Base-by-base conservation (phyloP, 35 echinoderm and acorn worm genomes). In the Heliocidaris erythrogramma region DNA sequence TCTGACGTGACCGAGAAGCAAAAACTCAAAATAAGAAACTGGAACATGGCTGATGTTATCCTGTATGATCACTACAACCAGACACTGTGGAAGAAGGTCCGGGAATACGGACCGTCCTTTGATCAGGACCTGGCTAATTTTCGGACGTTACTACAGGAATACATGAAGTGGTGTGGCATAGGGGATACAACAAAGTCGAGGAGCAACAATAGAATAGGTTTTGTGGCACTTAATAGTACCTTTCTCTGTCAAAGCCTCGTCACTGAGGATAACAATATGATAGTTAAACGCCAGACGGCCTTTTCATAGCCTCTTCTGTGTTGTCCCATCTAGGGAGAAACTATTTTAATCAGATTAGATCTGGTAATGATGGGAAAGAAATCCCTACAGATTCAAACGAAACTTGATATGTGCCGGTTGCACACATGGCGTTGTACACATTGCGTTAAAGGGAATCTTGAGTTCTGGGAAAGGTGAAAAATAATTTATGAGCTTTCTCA, bases 51-150 rank as follows among this genome's bases (percentile, higher is more conserved):
- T 11, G 95, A 95, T 52, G 48, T 32, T 1, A 95, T 85, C 30
- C 56, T 95, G 16, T 95, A 95, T 35, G 52, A 93, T 30, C 95
- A 95, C 71, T 95, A 93, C 84, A 95, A 95, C 35, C 13, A 53
- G 47, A 96, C 88, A 17, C 53, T 96, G 30, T 96, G 90, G 90
- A 60, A 65, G 30, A 96, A 88, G 85, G 84, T 95, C 32, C 11
- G 48, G 9, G 89, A 93, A 85, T 95, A 95, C 30, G 95, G 95
- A 85, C 52, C 88, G 21, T 60, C 53, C 5, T 95, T 95, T 85
- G 56, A 95, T 17, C 30, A 24, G 27, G 95, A 95, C 92, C 49
- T 95, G 32, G 18, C 49, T 14, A 30, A 92, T 30, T 95, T 95
- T 49, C 18, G 49, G 65, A 78, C 65, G 56, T 71, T 48, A 78